Percentiles rank a stretch among this genome's conserved stretches.
Conservation (phyloP, 2,797 vertebrate genomes). For the Microchirus variegatus region DNA sequence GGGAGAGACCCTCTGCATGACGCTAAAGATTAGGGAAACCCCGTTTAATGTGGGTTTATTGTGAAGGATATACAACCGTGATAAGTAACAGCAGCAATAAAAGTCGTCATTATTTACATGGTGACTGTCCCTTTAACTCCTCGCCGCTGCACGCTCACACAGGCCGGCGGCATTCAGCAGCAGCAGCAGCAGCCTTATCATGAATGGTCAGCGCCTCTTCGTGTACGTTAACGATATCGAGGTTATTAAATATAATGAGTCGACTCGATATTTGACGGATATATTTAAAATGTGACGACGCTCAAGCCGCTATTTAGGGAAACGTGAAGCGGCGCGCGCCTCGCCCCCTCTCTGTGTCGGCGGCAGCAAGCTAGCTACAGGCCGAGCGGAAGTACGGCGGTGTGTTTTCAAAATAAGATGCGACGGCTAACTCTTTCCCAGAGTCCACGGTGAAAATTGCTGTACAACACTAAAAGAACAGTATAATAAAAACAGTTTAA, state of each 20-base stretch:
- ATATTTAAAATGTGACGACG: background rate
- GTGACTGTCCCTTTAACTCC: constrained; percentile 63
- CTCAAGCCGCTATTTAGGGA: constrained; percentile 11
- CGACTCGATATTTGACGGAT: background rate
- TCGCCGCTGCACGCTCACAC: constrained; percentile 48
- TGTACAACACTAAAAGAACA: too few relatives aligned
- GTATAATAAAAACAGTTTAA: too few relatives aligned
- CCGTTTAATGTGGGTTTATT: background rate
- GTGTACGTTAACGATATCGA: background rate
- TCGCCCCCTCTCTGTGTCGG: background rate
- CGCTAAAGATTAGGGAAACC: too few relatives aligned
- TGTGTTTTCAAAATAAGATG: constrained; percentile 50
- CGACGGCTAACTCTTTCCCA: too few relatives aligned
- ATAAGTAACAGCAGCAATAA: constrained; percentile 8
- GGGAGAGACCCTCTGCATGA: too few relatives aligned
- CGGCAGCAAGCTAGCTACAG: constrained; percentile 16
- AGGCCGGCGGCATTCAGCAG: constrained; percentile 59
- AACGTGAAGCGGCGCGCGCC: constrained; percentile 1
- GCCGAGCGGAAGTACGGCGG: background rate
- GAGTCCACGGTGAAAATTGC: too few relatives aligned
- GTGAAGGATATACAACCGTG: too few relatives aligned
- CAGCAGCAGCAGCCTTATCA: background rate
- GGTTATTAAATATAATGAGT: background rate
- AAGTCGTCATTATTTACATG: constrained; percentile 45
- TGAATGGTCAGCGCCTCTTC: constrained; percentile 37